Percentiles rank a stretch among this genome's conserved stretches.
These are phyloP conservation scores for Neogobius melanostomus DNA, from an alignment of 2,113 vertebrate genomes.

Conservation along the genomic window DNA sequence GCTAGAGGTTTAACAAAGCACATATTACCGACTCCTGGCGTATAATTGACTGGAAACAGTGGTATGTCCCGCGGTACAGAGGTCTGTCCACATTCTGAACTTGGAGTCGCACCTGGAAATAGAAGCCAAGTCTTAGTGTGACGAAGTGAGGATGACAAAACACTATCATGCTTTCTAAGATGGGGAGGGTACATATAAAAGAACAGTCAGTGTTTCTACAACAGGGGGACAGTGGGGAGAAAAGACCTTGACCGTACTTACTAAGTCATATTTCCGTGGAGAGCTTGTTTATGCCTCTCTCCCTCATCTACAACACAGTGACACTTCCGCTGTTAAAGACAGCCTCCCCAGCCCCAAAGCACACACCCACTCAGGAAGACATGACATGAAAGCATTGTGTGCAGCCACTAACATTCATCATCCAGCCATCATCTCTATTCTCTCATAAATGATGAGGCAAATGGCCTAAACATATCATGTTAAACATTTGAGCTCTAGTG, in stretches of 20 bases:
- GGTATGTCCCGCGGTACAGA: slow-evolving; percentile 89
- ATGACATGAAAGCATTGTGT: slow-evolving; percentile 60
- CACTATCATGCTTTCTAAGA: slow-evolving; percentile 21
- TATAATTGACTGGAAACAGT: slow-evolving; percentile 95
- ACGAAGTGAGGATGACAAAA: not conserved
- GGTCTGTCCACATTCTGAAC: slow-evolving; percentile 91
- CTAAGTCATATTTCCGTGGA: slow-evolving; percentile 89
- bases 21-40: slow-evolving; percentile 88
- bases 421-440: slow-evolving; percentile 13
- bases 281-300: slow-evolving; percentile 85
- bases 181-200: slow-evolving; percentile 15
- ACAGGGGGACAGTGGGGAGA: slow-evolving; percentile 77
- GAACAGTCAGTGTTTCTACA: slow-evolving; percentile 54
- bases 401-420: slow-evolving; percentile 52
- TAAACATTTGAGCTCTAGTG: not conserved
- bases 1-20: not conserved
- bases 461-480: not conserved
- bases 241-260: slow-evolving; percentile 92
- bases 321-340: slow-evolving; percentile 92
- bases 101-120: slow-evolving; percentile 91
- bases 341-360: slow-evolving; percentile 67
- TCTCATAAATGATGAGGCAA: not conserved
- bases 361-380: slow-evolving; percentile 62
- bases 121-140: slow-evolving; percentile 32
- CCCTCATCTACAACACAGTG: slow-evolving; percentile 92